Evolutionary conservation across 2,113 vertebrate species (phyloP), one percentile per base, ranked within the genome.

Genomic region (Cygnus buccinator): DNA sequence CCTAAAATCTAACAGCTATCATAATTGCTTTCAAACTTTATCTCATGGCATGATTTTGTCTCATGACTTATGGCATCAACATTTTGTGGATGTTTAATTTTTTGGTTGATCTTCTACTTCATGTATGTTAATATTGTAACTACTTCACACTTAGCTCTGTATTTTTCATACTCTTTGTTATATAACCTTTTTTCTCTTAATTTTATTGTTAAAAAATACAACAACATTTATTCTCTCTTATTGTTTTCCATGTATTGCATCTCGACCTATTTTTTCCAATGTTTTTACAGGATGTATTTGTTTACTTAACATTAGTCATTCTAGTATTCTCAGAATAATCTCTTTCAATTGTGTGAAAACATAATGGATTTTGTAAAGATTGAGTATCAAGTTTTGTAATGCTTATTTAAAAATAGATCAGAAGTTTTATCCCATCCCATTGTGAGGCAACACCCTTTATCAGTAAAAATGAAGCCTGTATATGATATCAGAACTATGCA

Each of bases 221-320:
- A 52, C 1, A 52, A 8, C 31, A 4, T 35, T 84, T 71, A 6
- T 63, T 68, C 31, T 57, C 6, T 89, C 19, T 50, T 57, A 6
- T 31, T 72, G 2, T 75, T 72, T 79, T 44, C 21, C 19, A 3
- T 33, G 26, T 41, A 55, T 41, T 73, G 62, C 17, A 20, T 57
- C 11, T 71, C 87, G 3, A 3, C 22, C 17, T 0, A 0, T 16
- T 21, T 6, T 61, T 73, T 11, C 14, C 8, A 28, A 6, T 57
- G 16, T 2, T 61, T 84, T 88, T 73, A 48, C 3, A 39, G 1
- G 2, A 8, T 15, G 0, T 5, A 44, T 90, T 81, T 54, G 1
- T 77, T 75, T 52, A 50, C 59, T 59, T 61, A 55, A 52, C 25
- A 19, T 63, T 35, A 70, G 46, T 85, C 44, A 33, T 73, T 39